These are phyloP conservation scores for Penaeus monodon DNA, from an alignment of 2,888 invertebrate species.

Conservation along the genomic window DNA sequence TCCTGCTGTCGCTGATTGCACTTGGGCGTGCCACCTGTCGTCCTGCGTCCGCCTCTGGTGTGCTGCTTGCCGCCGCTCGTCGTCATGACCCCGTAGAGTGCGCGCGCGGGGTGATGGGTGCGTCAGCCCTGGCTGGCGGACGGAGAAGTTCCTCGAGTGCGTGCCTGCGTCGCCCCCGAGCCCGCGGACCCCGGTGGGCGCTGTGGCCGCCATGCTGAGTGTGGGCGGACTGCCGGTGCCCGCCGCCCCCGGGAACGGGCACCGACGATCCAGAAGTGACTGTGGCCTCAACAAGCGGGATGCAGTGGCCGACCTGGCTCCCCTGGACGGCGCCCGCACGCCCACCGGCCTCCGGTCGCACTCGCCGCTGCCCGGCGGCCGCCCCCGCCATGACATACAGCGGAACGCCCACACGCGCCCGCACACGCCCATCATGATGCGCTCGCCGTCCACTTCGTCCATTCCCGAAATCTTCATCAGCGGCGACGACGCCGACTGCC, in stretches of 20 bases:
- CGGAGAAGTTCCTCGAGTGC: too few relatives aligned
- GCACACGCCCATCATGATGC: slow-evolving; percentile 32
- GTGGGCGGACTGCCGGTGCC: slow-evolving; percentile 52
- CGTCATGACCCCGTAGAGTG: too few relatives aligned
- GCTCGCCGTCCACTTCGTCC: slow-evolving; percentile 59
- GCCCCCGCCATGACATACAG: slow-evolving; percentile 18
- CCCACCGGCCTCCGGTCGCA: slow-evolving; percentile 15
- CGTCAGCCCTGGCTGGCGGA: too few relatives aligned
- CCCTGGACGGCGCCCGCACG: slow-evolving; percentile 12
- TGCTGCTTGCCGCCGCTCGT: too few relatives aligned
- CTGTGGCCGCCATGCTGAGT: slow-evolving; percentile 36
- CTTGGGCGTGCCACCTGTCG: too few relatives aligned
- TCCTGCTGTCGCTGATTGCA: background rate
- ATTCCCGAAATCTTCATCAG: slow-evolving; percentile 63
- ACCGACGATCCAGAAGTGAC: slow-evolving; percentile 60
- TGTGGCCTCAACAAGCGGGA: slow-evolving; percentile 56
- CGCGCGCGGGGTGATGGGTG: too few relatives aligned
- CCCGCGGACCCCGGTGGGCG: background rate
- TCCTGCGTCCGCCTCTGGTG: too few relatives aligned
- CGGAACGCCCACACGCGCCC: slow-evolving; percentile 39
- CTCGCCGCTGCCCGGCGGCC: slow-evolving; percentile 6
- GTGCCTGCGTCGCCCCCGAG: background rate
- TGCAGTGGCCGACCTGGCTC: slow-evolving; percentile 16
- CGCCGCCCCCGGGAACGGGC: slow-evolving; percentile 18
- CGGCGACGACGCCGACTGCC: slow-evolving; percentile 42